A percentile compares a stretch with the other conserved stretches of the same genome.
These are phyloP conservation scores for Chaetorhynchus papuensis DNA, from an alignment of 2,113 vertebrate genomes.

Conservation along the genomic window DNA sequence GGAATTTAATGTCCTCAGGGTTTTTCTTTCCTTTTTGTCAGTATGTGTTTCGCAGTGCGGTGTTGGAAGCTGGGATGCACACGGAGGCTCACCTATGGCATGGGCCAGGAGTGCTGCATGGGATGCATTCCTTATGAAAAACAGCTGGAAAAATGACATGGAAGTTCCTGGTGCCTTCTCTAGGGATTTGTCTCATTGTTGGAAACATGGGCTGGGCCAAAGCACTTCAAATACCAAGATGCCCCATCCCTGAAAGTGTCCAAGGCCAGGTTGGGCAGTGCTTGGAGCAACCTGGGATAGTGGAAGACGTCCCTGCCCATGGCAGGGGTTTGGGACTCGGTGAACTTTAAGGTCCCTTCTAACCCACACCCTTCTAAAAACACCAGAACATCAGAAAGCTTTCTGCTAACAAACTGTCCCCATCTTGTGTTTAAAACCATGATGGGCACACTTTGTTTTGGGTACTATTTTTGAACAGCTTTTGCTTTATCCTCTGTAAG, in stretches of 20 bases:
- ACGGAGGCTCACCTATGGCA: accelerated
- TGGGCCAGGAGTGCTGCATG: accelerated
- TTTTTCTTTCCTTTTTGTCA: neutral
- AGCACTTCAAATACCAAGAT: neutral
- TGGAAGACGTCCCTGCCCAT: neutral
- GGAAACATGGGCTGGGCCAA: neutral
- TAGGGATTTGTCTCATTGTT: neutral
- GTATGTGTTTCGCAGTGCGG: accelerated
- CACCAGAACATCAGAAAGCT: neutral
- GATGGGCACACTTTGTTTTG: neutral
- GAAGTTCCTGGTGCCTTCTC: neutral
- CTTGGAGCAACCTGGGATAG: neutral
- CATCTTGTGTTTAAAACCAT: neutral
- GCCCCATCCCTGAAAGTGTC: neutral
- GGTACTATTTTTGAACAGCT: neutral
- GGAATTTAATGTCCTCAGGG: neutral
- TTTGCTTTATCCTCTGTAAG: neutral
- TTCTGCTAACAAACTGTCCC: neutral
- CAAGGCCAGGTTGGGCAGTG: neutral
- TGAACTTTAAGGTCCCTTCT: neutral
- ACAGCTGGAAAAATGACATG: neutral
- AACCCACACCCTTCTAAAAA: neutral
- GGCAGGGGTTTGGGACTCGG: neutral
- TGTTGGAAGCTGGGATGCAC: accelerated
- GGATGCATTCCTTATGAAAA: neutral